Evolutionary conservation across 2,797 vertebrate genomes (phyloP).

Genomic region (Sebastes hubbsi): DNA sequence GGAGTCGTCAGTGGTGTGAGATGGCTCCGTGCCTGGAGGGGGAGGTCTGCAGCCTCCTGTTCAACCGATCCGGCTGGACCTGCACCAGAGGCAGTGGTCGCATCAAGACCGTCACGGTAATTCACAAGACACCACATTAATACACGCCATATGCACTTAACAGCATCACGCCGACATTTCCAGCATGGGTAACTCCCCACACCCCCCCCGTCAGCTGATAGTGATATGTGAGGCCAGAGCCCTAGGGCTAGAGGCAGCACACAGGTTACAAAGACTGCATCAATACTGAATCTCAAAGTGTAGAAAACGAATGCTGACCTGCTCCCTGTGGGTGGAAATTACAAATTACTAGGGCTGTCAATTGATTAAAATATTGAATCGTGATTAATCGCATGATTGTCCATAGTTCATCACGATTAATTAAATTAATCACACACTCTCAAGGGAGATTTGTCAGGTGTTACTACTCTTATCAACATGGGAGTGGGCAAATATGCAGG

Average conservation of each 20-base stretch:
- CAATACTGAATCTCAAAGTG: not conserved
- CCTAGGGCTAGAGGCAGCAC: not conserved
- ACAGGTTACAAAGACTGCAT: conserved; percentile 15
- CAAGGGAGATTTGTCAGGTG: too few species aligned
- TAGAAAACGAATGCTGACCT: not conserved
- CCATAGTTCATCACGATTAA: too few species aligned
- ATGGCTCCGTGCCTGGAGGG: conserved; percentile 88
- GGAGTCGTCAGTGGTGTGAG: conserved; percentile 89
- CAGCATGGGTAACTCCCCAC: not conserved
- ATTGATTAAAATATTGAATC: too few species aligned
- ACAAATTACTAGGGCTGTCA: not conserved
- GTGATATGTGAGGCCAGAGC: conserved; percentile 14
- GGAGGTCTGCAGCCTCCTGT: conserved; percentile 86
- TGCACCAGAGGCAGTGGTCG: conserved; percentile 87
- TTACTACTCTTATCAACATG: too few species aligned
- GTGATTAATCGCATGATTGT: too few species aligned
- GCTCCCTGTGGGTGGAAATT: not conserved
- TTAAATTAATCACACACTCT: too few species aligned
- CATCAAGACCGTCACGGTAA: conserved; percentile 90
- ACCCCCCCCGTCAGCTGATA: not conserved
- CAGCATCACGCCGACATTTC: not conserved
- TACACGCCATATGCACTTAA: conserved; percentile 44
- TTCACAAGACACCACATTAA: conserved; percentile 52
- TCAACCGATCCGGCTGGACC: conserved; percentile 89
- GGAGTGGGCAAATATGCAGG: too few species aligned